phyloP scores from a whole-genome alignment of 2,888 invertebrate species.

The Conomelus anceps region DNA sequence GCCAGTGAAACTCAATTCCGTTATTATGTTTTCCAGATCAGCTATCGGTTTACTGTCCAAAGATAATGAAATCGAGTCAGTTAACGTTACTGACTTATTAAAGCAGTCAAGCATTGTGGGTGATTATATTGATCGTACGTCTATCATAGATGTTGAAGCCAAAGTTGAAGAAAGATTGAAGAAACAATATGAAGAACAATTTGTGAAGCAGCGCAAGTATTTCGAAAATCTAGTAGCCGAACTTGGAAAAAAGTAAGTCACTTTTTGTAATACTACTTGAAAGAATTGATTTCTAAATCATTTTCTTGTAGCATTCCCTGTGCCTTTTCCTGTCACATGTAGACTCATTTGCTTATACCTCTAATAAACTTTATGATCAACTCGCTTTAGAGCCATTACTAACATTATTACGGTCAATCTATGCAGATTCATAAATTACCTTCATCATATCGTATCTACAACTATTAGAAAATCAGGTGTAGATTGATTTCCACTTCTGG shows the following conservation, averaged over 20 bases:
- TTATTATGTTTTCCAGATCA: constrained; percentile 41
- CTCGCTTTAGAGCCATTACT: not conserved
- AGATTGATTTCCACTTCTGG: not conserved
- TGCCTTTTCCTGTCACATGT: not conserved
- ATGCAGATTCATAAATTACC: not conserved
- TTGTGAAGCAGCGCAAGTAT: constrained; percentile 71
- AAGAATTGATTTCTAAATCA: not conserved
- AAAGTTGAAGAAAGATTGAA: constrained; percentile 48
- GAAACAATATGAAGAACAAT: constrained; percentile 61
- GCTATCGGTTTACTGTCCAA: constrained; percentile 47
- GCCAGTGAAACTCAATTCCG: not conserved
- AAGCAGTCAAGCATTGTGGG: constrained; percentile 44
- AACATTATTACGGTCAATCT: not conserved
- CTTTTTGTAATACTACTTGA: constrained; percentile 1
- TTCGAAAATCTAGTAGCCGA: constrained; percentile 75
- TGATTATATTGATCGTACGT: constrained; percentile 17
- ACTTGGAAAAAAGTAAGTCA: constrained; percentile 64
- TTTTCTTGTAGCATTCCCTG: not conserved
- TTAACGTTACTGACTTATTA: constrained; percentile 24
- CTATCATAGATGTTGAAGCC: constrained; percentile 22
- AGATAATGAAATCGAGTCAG: constrained; percentile 51
- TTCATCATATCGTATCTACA: no score
- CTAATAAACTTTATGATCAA: not conserved
- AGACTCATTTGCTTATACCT: not conserved
- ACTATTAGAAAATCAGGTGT: not conserved